Evolutionary conservation across 2,113 vertebrate species (phyloP).

Genomic region (Heliornis fulica): DNA sequence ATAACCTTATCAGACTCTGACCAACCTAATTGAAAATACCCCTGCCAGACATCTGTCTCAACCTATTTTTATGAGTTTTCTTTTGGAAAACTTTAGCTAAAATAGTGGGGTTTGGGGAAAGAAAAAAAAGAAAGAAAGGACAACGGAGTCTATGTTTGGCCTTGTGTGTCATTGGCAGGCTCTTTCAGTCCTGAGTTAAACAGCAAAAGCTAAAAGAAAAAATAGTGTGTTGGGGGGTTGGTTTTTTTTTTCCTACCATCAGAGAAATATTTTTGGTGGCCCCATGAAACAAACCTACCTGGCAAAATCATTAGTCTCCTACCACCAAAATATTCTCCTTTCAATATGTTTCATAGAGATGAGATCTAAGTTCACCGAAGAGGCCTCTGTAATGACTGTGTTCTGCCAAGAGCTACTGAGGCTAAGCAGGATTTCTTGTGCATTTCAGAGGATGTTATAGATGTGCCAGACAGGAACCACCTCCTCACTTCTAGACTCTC

Average conservation of each 20-base stretch:
- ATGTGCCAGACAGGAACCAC: neutral
- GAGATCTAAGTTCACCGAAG: neutral
- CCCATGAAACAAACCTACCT: neutral
- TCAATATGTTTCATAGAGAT: neutral
- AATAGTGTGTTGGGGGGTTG: rapidly evolving
- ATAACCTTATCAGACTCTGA: neutral
- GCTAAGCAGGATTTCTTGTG: neutral
- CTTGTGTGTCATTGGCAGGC: neutral
- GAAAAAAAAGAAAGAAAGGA: neutral
- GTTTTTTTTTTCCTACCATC: rapidly evolving
- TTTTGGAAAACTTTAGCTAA: neutral
- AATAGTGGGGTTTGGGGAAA: neutral
- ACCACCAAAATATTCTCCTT: neutral
- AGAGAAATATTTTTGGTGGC: neutral
- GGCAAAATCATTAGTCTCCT: neutral
- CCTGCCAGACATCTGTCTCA: neutral
- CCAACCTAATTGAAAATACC: neutral
- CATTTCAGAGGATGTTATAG: neutral
- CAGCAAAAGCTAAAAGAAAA: neutral
- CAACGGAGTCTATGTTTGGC: neutral
- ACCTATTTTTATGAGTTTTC: neutral
- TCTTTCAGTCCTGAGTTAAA: neutral
- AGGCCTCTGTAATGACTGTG: neutral
- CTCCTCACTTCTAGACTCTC: neutral
- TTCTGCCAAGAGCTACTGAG: neutral